Percentiles rank a stretch among this genome's conserved stretches.
These are phyloP conservation scores for Syngnathus scovelli DNA, from an alignment of 2,113 vertebrate species.

Conservation along the genomic window DNA sequence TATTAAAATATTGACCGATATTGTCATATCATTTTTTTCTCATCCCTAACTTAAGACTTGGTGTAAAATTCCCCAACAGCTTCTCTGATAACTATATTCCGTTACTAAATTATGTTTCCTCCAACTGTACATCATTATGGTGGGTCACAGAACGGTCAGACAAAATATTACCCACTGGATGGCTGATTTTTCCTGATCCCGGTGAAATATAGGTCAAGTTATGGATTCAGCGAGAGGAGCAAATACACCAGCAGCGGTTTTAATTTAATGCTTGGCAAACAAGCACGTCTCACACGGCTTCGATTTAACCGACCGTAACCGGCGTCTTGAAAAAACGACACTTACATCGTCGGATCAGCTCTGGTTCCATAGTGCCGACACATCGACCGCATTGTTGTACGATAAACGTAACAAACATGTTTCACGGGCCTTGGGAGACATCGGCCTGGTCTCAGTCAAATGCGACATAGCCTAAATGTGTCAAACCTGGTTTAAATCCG, in stretches of 20 bases:
- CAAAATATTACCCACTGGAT: constrained; percentile 7
- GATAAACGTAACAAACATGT: constrained; percentile 6
- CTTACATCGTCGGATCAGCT: neutral
- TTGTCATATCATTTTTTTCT: no score
- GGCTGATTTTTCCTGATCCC: constrained; percentile 25
- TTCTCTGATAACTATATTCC: neutral
- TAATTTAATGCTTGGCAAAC: constrained; percentile 11
- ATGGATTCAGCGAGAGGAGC: neutral
- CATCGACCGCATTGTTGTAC: constrained; percentile 12
- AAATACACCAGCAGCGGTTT: constrained; percentile 13
- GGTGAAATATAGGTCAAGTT: constrained; percentile 29
- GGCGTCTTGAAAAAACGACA: neutral
- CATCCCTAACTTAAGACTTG: neutral
- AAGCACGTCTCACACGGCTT: constrained; percentile 4
- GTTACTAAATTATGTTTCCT: neutral
- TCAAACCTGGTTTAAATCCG: constrained; percentile 60
- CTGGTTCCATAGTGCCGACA: constrained; percentile 1
- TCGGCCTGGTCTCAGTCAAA: constrained; percentile 29
- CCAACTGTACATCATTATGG: neutral
- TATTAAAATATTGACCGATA: no score
- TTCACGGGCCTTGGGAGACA: constrained; percentile 10
- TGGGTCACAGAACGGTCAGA: constrained; percentile 20
- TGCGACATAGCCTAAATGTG: constrained; percentile 64
- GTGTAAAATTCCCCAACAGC: neutral
- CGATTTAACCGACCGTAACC: constrained; percentile 1